Evolutionary conservation across 2,888 invertebrate species (phyloP).

Genomic region (Drosophila atripex): DNA sequence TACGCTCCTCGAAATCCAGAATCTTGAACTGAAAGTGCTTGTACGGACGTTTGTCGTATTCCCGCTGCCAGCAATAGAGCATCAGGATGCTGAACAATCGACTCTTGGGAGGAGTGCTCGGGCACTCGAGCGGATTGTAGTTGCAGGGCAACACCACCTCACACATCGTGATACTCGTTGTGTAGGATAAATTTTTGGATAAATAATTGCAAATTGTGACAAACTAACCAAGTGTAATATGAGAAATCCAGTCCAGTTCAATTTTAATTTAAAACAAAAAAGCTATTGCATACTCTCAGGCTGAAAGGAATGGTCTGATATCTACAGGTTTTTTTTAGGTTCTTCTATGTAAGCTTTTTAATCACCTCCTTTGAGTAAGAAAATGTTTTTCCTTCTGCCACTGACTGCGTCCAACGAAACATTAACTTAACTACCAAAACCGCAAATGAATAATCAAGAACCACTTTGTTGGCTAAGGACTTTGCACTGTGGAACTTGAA

Average conservation of each 20-base stretch:
- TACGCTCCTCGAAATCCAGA: slow-evolving; percentile 73
- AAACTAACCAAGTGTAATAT: slow-evolving; percentile 1
- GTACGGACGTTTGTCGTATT: slow-evolving; percentile 80
- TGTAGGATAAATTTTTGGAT: slow-evolving; percentile 1
- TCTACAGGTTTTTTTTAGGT: not conserved
- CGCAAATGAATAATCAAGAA: slow-evolving; percentile 2
- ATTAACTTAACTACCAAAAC: slow-evolving; percentile 1
- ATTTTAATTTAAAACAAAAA: not conserved
- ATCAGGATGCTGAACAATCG: slow-evolving; percentile 61
- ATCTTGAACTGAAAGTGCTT: slow-evolving; percentile 69
- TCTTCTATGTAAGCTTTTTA: not conserved
- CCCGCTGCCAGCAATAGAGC: slow-evolving; percentile 82
- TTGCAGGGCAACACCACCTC: slow-evolving; percentile 50
- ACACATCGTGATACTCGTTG: slow-evolving; percentile 53
- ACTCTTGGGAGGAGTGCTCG: not conserved
- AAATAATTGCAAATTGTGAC: slow-evolving; percentile 19
- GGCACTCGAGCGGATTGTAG: slow-evolving; percentile 19
- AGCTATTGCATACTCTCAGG: slow-evolving; percentile 22
- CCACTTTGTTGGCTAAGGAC: not conserved
- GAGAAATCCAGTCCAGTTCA: no score
- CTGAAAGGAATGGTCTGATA: not conserved
- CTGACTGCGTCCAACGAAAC: not conserved
- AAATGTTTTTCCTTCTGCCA: not conserved
- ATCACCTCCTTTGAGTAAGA: not conserved
- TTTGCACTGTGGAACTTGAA: not conserved